These are phyloP conservation scores for Melanotaenia nigrans DNA, from an alignment of 2,797 vertebrate species.

Conservation along the genomic window DNA sequence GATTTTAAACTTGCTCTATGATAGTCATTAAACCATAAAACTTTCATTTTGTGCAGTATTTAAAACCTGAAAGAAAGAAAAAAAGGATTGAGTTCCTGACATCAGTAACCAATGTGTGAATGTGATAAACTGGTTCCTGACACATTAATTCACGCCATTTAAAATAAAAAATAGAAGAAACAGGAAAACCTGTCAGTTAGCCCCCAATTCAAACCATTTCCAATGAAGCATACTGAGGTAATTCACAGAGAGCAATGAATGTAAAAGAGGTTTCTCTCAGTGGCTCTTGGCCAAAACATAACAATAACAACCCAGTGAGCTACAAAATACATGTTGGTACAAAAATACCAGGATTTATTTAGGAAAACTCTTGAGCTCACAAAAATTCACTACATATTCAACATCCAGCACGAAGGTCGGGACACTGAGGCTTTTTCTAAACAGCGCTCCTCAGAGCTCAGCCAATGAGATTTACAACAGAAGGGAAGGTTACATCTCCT, in stretches of 20 bases:
- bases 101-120: constrained; percentile 44
- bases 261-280: constrained; percentile 29
- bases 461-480: constrained; percentile 10
- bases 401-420: constrained; percentile 20
- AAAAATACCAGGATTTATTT: constrained; percentile 20
- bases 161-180: constrained; percentile 15
- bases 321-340: constrained; percentile 23
- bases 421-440: constrained; percentile 22
- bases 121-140: constrained; percentile 36
- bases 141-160: constrained; percentile 37
- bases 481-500: neutral
- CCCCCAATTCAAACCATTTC: constrained; percentile 41
- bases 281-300: constrained; percentile 22
- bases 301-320: constrained; percentile 36
- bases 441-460: neutral
- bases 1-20: constrained; percentile 27
- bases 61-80: constrained; percentile 31
- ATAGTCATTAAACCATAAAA: constrained; percentile 36
- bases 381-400: constrained; percentile 26
- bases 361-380: constrained; percentile 16
- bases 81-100: constrained; percentile 40
- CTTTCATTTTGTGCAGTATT: constrained; percentile 44
- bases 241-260: constrained; percentile 43
- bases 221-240: constrained; percentile 38
- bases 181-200: constrained; percentile 20